Base-by-base conservation (phyloP, 2,888 invertebrate genomes). In the Pachycephus smyrnensis region DNA sequence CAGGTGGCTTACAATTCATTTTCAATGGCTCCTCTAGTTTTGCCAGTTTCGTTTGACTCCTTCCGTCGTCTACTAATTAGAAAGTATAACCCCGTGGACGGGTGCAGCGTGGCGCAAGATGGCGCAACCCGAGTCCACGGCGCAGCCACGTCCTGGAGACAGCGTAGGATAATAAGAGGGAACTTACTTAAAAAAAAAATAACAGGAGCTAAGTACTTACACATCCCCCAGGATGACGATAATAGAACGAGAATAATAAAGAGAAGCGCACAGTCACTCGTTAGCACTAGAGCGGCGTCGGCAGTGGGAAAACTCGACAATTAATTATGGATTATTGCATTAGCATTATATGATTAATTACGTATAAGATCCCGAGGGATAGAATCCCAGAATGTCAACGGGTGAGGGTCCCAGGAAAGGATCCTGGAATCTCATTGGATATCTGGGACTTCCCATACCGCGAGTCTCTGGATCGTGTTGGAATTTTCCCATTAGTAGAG, bases 321-420 rank as follows among this genome's bases (percentile, higher is more conserved):
- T 71, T 71, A 71, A 33, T 31, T 81, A 75, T 76, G 80, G 75
- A 80, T 85, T 86, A 87, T 85, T 80, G 81, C 86, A 81, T 86
- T 82, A 84, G 76, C 80, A 83, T 83, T 82, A 84, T 84, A 81
- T 82, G 82, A 79, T 86, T 84, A 86, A 83, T 86, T 84, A 23
- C 30, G 11, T 4, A 9, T 6, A 23, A 55, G 23, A 55, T 55
- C 40, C 40, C 23, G 1, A 15, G 23, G 40, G 40, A 23, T 15
- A 23, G 23, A 55, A 55, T 9, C 9, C 40, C 40, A 55, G 40
- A 55, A 55, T 23, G 23, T 6, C 6, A 55, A 55, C 6, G 40
- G 23, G 2, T 6, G 15, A 6, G 6, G 1, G 40, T 55, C 40
- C 40, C 23, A 23, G 40, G 9, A 55, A 23, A 55, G 40, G 9